Conservation (phyloP, 92 coral and sea anemone species). For the Zoanthus solanderi region DNA sequence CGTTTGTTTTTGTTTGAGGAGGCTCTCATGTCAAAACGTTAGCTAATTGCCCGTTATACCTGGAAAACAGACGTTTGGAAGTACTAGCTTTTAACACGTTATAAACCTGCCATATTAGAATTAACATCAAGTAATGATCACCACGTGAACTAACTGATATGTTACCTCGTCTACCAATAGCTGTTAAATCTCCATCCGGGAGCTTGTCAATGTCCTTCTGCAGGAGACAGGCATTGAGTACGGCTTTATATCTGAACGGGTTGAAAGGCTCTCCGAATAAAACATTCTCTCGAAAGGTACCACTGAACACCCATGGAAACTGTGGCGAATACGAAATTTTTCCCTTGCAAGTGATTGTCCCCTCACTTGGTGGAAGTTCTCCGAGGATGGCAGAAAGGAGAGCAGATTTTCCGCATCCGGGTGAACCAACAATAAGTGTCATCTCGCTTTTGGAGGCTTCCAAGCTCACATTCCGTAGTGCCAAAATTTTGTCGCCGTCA, state of each 20-base stretch:
- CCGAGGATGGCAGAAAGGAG: slow-evolving; percentile 81
- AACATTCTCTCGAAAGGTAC: slow-evolving; percentile 75
- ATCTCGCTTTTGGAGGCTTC: slow-evolving; percentile 76
- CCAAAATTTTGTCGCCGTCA: slow-evolving; percentile 69
- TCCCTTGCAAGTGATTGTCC: slow-evolving; percentile 74
- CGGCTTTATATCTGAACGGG: slow-evolving; percentile 89
- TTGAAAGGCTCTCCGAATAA: slow-evolving; percentile 79
- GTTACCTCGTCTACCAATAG: slow-evolving; percentile 65
- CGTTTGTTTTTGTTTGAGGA: too few species aligned
- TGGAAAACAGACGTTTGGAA: too few species aligned
- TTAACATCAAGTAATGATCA: too few species aligned
- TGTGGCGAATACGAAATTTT: slow-evolving; percentile 86
- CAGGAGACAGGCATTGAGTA: slow-evolving; percentile 79
- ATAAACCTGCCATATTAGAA: too few species aligned
- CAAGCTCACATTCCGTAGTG: slow-evolving; percentile 65
- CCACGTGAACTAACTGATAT: not conserved
- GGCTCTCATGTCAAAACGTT: too few species aligned
- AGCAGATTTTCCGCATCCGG: slow-evolving; percentile 88
- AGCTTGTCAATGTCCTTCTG: slow-evolving; percentile 79
- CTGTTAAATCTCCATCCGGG: slow-evolving; percentile 85
- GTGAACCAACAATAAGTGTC: slow-evolving; percentile 84
- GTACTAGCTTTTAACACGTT: too few species aligned
- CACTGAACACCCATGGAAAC: slow-evolving; percentile 74
- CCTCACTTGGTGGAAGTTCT: slow-evolving; percentile 83
- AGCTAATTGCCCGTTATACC: too few species aligned